Base-by-base conservation (phyloP, 2,113 vertebrate genomes). In the Symphodus melops region DNA sequence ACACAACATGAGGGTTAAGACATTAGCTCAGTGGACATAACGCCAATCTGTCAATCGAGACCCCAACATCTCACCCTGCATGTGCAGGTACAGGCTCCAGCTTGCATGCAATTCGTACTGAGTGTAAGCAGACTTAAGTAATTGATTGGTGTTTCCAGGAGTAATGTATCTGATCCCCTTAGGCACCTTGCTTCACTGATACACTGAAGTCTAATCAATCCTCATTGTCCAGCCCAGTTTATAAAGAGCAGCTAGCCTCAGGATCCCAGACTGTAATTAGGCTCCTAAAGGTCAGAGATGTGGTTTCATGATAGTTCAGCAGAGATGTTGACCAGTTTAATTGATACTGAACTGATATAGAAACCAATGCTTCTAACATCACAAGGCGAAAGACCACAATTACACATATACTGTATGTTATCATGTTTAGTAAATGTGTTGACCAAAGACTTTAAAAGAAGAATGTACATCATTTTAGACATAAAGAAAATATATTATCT, bases 171-270 rank as follows among this genome's bases (percentile, higher is more conserved):
- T 12, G 41, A 77, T 70, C 70, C 68, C 79, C 48, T 48, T 77
- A 1, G 72, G 79, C 73, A 64, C 61, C 17, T 61, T 62, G 55
- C 62, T 63, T 20, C 58, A 37, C 52, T 54, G 70, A 76, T 76
- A 63, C 65, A 59, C 17, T 77, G 36, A 69, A 57, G 46, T 41
- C 65, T 57, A 75, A 82, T 77, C 81, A 83, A 77, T 87, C 71
- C 60, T 78, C 55, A 67, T 65, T 77, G 74, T 66, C 64, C 56
- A 52, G 49, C 63, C 53, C 52, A 68, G 75, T 83, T 82, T 44
- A 77, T 69, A 75, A 73, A 76, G 39, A 17, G 25, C 19, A 21
- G 39, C 33, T 10, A 62, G 69, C 64, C 67, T 60, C 39, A 48
- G 62, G 61, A 71, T 37, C 37, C 64, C 9, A 10, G 25, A 55